Percentiles rank a stretch among this genome's conserved stretches.
These are phyloP conservation scores for Pangasius macronema DNA, from an alignment of 2,797 vertebrate genomes.

Conservation along the genomic window DNA sequence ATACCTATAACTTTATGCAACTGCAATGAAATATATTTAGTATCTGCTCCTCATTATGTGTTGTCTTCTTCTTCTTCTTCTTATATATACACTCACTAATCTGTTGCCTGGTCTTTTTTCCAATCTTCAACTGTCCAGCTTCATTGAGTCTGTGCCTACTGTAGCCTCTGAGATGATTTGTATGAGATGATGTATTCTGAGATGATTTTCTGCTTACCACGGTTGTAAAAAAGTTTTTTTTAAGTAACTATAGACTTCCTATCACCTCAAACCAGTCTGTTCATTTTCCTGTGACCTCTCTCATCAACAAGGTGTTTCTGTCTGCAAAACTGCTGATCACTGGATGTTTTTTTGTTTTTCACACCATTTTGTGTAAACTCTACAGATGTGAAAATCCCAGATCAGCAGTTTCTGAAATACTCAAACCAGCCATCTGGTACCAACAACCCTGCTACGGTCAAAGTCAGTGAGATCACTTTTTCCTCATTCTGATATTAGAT, in stretches of 20 bases:
- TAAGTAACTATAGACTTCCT: not conserved
- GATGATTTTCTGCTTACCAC: not conserved
- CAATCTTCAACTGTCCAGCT: not conserved
- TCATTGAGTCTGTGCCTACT: not conserved
- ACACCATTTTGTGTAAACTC: not conserved
- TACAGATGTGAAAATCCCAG: not conserved
- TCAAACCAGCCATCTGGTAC: not conserved
- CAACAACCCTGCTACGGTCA: not conserved
- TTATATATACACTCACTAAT: not conserved
- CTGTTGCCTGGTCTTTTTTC: not conserved
- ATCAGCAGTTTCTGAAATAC: constrained; percentile 9
- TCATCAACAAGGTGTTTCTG: not conserved
- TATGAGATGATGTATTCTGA: no score
- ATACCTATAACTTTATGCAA: not conserved
- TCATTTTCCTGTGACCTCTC: not conserved
- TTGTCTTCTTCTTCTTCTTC: not conserved
- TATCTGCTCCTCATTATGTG: not conserved
- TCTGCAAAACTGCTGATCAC: not conserved
- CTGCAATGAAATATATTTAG: no score
- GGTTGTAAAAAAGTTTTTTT: not conserved
- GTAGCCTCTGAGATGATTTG: no score
- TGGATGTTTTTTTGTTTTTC: not conserved
- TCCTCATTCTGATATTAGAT: not conserved
- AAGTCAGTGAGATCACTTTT: not conserved
- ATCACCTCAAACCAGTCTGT: not conserved